Base-by-base conservation (phyloP, 64 coral and sea anemone species). In the Cladopsammia gracilis region DNA sequence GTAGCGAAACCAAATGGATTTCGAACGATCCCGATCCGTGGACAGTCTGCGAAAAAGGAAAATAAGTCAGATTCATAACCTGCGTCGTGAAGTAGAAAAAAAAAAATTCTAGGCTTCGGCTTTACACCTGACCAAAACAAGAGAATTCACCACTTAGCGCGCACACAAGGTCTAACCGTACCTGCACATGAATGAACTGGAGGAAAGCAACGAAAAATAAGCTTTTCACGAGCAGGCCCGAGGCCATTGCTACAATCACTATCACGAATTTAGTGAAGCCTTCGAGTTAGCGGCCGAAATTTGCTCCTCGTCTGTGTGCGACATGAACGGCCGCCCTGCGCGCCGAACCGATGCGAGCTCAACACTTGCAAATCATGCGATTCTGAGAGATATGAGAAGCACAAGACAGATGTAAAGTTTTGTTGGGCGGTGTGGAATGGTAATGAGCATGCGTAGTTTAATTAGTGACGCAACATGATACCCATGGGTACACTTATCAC, bases 91-190 rank as follows among this genome's bases (percentile, higher is more conserved):
- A 93, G 60, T 71, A 53, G 69, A 84, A 88, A 83, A 82, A 88
- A 83, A 82, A 75, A 91, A 75, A 79, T 56, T 54, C 3, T 34
- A 25, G 48, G 42, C n/a, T 52, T 48, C 18, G n/a, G 79, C 85
- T 74, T 88, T 96, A 82, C 95, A 96, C 95, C 86, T 96, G 90
- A 90, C 95, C 90, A 77, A 94, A 84, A 89, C 77, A 93, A 91
- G 62, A 88, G 70, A 82, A 89, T 92, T 87, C 86, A 90, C 79
- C 79, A 88, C 86, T 81, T 90, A 96, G 85, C 59, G 83, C 86
- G 78, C 49, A 68, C 80, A 86, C 71, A 71, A 71, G 19, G 25
- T 88, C 20, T 50, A 23, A 88, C 90, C 88, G 73, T 56, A 96
- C 95, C 95, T 96, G 91, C 91, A 93, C 71, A 86, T 90, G 87